Percentiles rank a stretch among this genome's conserved stretches.
Evolutionary conservation across 2,888 invertebrate species (phyloP).

Genomic region (Cephus rjabovi): DNA sequence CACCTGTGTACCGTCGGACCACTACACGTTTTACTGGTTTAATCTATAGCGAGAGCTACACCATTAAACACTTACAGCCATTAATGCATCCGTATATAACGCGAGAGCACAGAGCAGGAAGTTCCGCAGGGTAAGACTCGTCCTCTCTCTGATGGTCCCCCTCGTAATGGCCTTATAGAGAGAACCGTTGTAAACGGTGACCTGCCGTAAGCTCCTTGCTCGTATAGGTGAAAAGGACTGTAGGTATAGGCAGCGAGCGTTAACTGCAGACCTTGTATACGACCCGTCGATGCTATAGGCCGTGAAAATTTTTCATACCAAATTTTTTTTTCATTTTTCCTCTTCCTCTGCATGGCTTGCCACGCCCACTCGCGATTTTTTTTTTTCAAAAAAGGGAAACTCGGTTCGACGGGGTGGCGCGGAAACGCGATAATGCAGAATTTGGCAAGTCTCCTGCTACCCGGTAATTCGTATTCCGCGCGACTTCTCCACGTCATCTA

Average conservation of each 20-base stretch:
- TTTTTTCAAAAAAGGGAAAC: too few relatives aligned
- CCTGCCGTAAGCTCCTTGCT: too few relatives aligned
- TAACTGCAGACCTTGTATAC: too few relatives aligned
- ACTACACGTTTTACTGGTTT: neutral
- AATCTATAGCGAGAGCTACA: conserved; percentile 24
- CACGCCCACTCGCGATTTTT: too few relatives aligned
- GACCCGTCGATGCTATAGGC: too few relatives aligned
- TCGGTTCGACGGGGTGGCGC: too few relatives aligned
- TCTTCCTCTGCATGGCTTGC: too few relatives aligned
- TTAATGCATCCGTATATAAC: conserved; percentile 45
- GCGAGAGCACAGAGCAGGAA: conserved; percentile 39
- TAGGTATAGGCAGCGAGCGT: too few relatives aligned
- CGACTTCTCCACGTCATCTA: conserved; percentile 31
- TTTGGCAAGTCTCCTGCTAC: conserved; percentile 17
- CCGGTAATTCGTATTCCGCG: conserved; percentile 30
- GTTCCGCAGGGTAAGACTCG: conserved; percentile 7
- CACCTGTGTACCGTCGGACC: conserved; percentile 9
- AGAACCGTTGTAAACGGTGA: conserved; percentile 10
- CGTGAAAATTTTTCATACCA: too few relatives aligned
- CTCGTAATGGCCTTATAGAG: conserved; percentile 27
- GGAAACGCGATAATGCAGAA: conserved; percentile 11
- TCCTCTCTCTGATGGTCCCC: conserved; percentile 16
- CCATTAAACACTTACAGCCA: conserved; percentile 42
- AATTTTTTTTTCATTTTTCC: too few relatives aligned
- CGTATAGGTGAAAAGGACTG: too few relatives aligned